A percentile compares a stretch with the other conserved stretches of the same genome.
phyloP scores from a whole-genome alignment of 2,113 vertebrate species.

The Rissa tridactyla region DNA sequence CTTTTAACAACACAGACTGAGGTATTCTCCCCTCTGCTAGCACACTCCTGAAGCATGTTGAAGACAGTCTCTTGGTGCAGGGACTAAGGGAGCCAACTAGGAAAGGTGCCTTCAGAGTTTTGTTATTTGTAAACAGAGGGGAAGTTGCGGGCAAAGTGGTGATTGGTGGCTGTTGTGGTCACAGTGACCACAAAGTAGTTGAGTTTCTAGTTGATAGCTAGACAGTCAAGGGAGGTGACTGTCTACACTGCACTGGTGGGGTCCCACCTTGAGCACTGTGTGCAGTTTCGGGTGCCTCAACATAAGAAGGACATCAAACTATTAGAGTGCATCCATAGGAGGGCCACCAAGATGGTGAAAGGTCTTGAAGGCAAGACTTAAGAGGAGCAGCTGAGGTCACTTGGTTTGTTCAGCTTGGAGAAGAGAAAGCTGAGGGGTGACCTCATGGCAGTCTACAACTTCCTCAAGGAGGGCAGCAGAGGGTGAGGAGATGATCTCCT shows the following conservation, averaged over 20 bases:
- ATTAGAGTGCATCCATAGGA: neutral
- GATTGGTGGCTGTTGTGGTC: too few species aligned
- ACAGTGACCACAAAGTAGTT: neutral
- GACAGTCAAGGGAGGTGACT: neutral
- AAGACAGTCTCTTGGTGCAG: neutral
- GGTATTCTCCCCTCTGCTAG: neutral
- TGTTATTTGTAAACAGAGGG: neutral
- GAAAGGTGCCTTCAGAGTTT: neutral
- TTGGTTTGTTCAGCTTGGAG: neutral
- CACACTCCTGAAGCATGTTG: rapidly evolving
- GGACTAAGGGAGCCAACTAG: neutral
- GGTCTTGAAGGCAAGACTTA: neutral
- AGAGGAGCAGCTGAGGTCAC: neutral
- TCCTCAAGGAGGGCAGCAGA: neutral
- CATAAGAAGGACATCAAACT: neutral
- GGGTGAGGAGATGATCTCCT: neutral
- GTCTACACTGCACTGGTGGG: neutral
- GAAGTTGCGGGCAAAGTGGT: neutral
- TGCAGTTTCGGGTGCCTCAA: too few species aligned
- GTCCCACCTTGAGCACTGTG: neutral
- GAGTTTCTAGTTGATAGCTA: neutral
- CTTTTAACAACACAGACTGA: neutral
- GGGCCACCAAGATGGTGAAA: neutral
- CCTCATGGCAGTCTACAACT: neutral
- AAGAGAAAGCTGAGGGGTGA: neutral